Base-by-base conservation (phyloP, 2,888 invertebrate species). In the Chymomyza caudatula region DNA sequence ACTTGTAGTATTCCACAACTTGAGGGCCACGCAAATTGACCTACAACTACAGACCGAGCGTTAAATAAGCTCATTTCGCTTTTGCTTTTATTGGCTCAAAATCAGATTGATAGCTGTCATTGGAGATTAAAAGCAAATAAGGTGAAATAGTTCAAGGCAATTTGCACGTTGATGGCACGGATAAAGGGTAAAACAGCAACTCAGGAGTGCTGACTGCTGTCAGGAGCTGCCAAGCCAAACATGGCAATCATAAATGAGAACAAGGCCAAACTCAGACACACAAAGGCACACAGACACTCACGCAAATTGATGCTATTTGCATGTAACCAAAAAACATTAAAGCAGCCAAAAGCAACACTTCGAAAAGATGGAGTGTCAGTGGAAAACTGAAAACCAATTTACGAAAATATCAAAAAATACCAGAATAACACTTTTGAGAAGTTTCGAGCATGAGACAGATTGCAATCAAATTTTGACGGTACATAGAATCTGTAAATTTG, bases 91-190 rank as follows among this genome's bases (percentile, higher is more conserved):
- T 43, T 15, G 20, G 37, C 52, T 13, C 51, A 64, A 37, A 60
- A 54, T 61, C 52, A 58, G 55, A 54, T 57, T 56, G 65, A 71
- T 70, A 70, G 51, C 71, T 71, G 66, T 60, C 77, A 67, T 64
- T 72, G 67, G 58, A 81, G 75, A 84, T 78, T 78, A 81, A 84
- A 78, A 78, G 62, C 77, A 83, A 83, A 83, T 80, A 80, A 74
- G 65, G 71, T 59, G 44, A 69, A 60, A 19, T 25, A 66, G 75
- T 69, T 74, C 66, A 80, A 77, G 67, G 69, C 74, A 65, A 25
- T 22, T 57, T 49, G 13, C 62, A 61, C 60, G 23, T 42, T 11
- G 20, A 15, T 55, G 25, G 2, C 19, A n/a, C 1, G 8, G 11
- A 37, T 11, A 37, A 11, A 3, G 3, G 29, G 29, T 8, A 11